phyloP scores from a whole-genome alignment of 2,797 vertebrate species.

The Semaprochilodus insignis region DNA sequence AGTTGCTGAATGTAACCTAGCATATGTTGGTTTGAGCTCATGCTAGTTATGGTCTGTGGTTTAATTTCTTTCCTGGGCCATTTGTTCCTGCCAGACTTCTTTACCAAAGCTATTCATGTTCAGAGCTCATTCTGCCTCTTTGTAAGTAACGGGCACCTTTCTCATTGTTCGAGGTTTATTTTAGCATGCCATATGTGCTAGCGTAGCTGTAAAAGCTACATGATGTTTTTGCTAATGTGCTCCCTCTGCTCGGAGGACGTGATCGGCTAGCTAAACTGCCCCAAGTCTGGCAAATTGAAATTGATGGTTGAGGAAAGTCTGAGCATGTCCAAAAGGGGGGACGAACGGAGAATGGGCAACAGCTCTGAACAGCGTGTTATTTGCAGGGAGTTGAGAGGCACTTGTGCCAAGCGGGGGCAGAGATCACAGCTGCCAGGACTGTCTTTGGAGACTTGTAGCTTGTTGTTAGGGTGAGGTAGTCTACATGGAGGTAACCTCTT shows the following conservation, averaged over 20 bases:
- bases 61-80: not conserved
- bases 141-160: constrained; percentile 1
- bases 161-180: constrained; percentile 29
- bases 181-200: constrained; percentile 27
- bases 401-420: constrained; percentile 18
- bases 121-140: constrained; percentile 8
- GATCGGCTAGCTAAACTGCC: constrained; percentile 40
- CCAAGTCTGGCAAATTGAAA: not conserved
- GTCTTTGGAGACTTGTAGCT: not conserved
- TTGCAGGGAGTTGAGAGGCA: constrained; percentile 11
- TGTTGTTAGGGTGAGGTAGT: constrained; percentile 1
- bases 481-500: constrained; percentile 33
- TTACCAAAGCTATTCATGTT: constrained; percentile 34
- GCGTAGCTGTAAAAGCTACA: constrained; percentile 31
- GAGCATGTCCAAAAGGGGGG: not conserved
- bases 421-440: not conserved
- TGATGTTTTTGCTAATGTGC: constrained; percentile 47
- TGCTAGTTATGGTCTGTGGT: constrained; percentile 6
- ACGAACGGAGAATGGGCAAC: not conserved
- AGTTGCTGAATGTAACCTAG: constrained; percentile 28
- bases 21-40: constrained; percentile 25
- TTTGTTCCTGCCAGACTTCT: constrained; percentile 23
- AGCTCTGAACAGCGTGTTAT: constrained; percentile 11
- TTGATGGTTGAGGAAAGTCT: constrained; percentile 1
- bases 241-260: constrained; percentile 22